Conservation (phyloP, 2,113 vertebrate species). For the Dipodomys ordii region DNA sequence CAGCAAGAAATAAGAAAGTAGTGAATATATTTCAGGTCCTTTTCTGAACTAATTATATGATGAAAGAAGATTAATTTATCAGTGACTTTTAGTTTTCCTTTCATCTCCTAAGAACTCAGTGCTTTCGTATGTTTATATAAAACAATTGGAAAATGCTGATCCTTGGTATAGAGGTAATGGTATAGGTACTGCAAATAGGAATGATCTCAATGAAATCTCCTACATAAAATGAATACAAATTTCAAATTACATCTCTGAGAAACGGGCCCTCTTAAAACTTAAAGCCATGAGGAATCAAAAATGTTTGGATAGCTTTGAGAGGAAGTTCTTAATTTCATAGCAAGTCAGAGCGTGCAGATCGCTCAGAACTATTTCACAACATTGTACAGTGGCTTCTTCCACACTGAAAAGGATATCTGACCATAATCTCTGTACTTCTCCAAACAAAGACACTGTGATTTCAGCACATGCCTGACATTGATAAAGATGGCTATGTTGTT, state of each 20-base stretch:
- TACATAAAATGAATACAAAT: neutral
- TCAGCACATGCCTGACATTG: neutral
- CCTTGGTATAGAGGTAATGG: neutral
- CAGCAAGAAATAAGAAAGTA: neutral
- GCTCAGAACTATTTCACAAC: conserved; percentile 81
- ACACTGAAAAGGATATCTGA: conserved; percentile 62
- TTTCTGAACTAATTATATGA: neutral
- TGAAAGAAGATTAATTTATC: conserved; percentile 16
- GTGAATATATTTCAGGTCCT: neutral
- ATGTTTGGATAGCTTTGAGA: conserved; percentile 72
- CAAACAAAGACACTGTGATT: conserved; percentile 60
- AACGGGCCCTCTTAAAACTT: conserved; percentile 79
- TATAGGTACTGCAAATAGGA: neutral
- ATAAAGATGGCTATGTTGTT: conserved; percentile 44
- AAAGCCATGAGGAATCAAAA: conserved; percentile 81
- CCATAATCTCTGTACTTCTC: conserved; percentile 69
- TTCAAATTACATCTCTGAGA: conserved; percentile 78
- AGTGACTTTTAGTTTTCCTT: conserved; percentile 23
- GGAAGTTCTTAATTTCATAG: conserved; percentile 83
- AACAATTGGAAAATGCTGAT: conserved; percentile 54
- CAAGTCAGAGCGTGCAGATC: conserved; percentile 79
- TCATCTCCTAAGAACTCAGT: conserved; percentile 68
- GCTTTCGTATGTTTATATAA: conserved; percentile 37
- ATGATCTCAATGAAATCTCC: conserved; percentile 65
- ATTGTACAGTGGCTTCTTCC: conserved; percentile 73